Base-by-base conservation (phyloP, 1,140 invertebrate genomes). In the Dryas iulia region DNA sequence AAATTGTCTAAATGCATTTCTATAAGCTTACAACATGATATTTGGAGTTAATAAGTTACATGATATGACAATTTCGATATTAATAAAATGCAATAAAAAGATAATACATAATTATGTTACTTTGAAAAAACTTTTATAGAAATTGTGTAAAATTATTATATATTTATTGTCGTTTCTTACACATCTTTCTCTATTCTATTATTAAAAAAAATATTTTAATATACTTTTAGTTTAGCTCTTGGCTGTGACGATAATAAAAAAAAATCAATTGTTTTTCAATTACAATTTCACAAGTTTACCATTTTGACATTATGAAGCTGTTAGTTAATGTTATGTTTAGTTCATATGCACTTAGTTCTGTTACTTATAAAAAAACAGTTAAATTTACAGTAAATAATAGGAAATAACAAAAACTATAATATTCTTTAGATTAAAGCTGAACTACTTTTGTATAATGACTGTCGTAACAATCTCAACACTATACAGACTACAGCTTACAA, bases 401-500 rank as follows among this genome's bases (percentile, higher is more conserved):
- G 2, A 39, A 14, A 14, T 39, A 47, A 3, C 7, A 11, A 47
- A 18, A 2, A 21, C 3, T 47, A 18, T 47, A 21, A 47, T 18
- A 47, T 18, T 72, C 66, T 61, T 73, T 68, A 81, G 57, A 53
- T 70, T 82, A 84, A 83, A 82, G 75, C 82, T 78, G 76, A 71
- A 71, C 66, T 72, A 62, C 56, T 72, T 76, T 76, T 28, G 26
- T 52, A 26, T 33, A 73, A 56, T 24, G 59, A 70, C 30, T 59
- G 64, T 66, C 62, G 52, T 69, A 87, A 86, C 83, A 86, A 81
- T 81, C 66, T 83, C 76, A 87, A 88, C 82, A 85, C 76, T 70
- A 60, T 74, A 74, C 71, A 60, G 72, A 73, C 69, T 79, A 77
- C 80, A 78, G 76, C 79, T 82, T 82, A 83, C 80, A 90, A 90